Evolutionary conservation across 2,888 invertebrate species (phyloP).

Genomic region (Tetragonisca angustula): DNA sequence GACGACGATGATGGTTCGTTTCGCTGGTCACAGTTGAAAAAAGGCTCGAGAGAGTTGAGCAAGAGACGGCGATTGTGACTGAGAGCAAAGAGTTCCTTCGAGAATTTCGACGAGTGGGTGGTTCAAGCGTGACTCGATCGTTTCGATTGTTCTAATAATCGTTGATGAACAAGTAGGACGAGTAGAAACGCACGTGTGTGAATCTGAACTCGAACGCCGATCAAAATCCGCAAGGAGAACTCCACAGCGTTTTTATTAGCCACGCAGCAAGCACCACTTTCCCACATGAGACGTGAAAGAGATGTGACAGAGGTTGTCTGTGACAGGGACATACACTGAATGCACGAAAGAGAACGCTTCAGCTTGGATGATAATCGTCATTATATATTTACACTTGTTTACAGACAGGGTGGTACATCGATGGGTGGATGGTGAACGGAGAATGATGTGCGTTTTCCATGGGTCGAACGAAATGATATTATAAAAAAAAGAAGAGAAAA

Average conservation of each 20-base stretch:
- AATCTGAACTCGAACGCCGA: background rate
- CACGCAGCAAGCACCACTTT: conserved; percentile 42
- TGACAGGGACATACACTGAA: conserved; percentile 25
- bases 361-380: conserved; percentile 27
- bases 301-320: conserved; percentile 22
- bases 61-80: background rate
- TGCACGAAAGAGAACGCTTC: conserved; percentile 21
- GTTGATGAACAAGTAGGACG: background rate
- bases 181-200: conserved; percentile 1
- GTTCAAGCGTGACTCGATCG: background rate
- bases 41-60: background rate
- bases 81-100: background rate
- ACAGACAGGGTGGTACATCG: conserved; percentile 18
- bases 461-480: conserved; percentile 37
- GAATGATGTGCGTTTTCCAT: conserved; percentile 60
- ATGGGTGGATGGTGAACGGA: conserved; percentile 50
- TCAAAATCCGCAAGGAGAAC: background rate
- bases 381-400: conserved; percentile 52
- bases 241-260: conserved; percentile 24
- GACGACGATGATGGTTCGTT: conserved; percentile 13
- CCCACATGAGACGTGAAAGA: conserved; percentile 29
- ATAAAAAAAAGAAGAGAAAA: background rate
- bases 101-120: background rate
- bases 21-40: background rate
- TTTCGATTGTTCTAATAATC: conserved; percentile 7